Percentiles rank a stretch among this genome's conserved stretches.
Evolutionary conservation across 2,113 vertebrate genomes (phyloP).

Genomic region (Oxyruncus cristatus): DNA sequence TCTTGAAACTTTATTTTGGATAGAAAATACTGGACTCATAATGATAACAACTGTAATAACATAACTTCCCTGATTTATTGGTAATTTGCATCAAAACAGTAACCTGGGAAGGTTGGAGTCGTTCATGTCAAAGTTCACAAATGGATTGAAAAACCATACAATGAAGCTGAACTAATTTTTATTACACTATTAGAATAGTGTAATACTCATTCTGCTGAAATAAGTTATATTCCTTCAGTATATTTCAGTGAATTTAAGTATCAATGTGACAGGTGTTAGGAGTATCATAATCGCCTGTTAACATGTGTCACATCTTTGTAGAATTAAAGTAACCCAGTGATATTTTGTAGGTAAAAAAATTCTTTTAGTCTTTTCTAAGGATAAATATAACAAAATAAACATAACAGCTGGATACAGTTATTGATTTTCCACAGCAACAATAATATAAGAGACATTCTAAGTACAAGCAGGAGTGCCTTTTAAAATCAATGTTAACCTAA

Average conservation of each 20-base stretch:
- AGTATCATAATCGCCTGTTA: rapidly evolving
- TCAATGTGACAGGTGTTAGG: neutral
- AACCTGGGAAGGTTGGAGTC: neutral
- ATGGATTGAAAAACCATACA: neutral
- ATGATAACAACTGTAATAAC: neutral
- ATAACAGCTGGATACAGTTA: neutral
- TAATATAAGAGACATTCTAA: neutral
- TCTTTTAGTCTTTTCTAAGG: neutral
- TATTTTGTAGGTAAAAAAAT: neutral
- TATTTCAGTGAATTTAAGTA: neutral
- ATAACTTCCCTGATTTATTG: neutral
- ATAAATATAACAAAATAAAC: neutral
- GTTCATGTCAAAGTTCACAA: neutral
- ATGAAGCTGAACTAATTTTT: neutral
- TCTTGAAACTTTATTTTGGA: neutral
- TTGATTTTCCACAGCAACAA: neutral
- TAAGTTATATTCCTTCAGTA: neutral
- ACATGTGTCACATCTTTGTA: neutral
- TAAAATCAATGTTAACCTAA: neutral
- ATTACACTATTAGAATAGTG: neutral
- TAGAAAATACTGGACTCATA: neutral
- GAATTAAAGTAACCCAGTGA: neutral
- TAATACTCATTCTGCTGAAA: neutral
- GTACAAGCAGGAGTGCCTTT: neutral
- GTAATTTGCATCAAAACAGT: neutral